Conservation (phyloP, 2,113 vertebrate species). For the Pelobates fuscus region DNA sequence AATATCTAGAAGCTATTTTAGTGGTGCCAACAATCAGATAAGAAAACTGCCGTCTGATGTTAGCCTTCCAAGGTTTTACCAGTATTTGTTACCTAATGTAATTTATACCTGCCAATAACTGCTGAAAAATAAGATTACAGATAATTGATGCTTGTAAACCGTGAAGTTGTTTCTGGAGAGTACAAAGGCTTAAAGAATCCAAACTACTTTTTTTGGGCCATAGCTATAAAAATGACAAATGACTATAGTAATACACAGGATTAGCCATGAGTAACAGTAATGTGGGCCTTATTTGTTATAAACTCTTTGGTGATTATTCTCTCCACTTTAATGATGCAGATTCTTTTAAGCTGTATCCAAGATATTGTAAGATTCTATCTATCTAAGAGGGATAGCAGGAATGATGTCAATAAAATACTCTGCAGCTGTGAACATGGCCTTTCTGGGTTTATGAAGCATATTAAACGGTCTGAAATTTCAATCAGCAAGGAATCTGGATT, state of each 20-base stretch:
- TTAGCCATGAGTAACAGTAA: neutral
- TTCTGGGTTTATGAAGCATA: neutral
- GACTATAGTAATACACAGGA: neutral
- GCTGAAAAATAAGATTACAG: conserved; percentile 31
- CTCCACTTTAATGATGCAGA: conserved; percentile 3
- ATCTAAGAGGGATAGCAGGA: neutral
- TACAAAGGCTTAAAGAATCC: conserved; percentile 4
- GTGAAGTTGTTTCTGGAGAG: conserved; percentile 8
- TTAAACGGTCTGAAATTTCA: neutral
- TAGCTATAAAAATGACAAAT: conserved; percentile 32
- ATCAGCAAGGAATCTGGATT: neutral
- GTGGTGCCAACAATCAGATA: conserved; percentile 40
- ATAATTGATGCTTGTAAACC: conserved; percentile 28
- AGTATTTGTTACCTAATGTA: conserved; percentile 23
- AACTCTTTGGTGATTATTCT: conserved; percentile 12
- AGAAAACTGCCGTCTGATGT: conserved; percentile 17
- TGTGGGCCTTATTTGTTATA: neutral
- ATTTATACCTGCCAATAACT: conserved; percentile 25
- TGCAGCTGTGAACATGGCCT: neutral
- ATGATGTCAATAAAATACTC: neutral
- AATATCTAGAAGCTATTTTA: conserved; percentile 25
- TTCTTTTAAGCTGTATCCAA: conserved; percentile 25
- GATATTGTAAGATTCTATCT: conserved; percentile 17
- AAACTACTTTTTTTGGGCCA: conserved; percentile 1
- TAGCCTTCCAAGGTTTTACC: conserved; percentile 2